Evolutionary conservation across 1,140 invertebrate species (phyloP), one percentile per base, ranked within the genome.

Genomic region (Aleiodes sp.): DNA sequence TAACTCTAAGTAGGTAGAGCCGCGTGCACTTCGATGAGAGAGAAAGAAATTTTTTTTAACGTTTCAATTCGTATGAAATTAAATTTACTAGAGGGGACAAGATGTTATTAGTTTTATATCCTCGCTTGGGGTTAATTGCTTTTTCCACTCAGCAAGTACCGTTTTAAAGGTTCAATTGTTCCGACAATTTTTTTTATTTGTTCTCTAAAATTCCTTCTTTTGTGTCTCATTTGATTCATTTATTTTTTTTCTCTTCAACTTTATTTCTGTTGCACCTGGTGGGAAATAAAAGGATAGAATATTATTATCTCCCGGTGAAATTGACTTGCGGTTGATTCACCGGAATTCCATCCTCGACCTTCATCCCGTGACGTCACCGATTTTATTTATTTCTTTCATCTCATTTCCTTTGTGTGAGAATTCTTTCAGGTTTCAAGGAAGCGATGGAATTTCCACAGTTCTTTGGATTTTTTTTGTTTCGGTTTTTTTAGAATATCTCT

Each of bases 241-340:
- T 24, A 52, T 16, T 24, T 52, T 52, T 24, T 24, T 1, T 52
- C 10, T 52, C 19, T n/a, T n/a, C n/a, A n/a, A 19, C 37, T 7
- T 28, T 37, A 16, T 35, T 35, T n/a, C 29, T 56, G 16, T 56
- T 33, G 26, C 9, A 28, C 46, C 24, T n/a, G 4, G 63, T 46
- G 63, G 63, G 63, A 65, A 62, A 56, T 19, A 28, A 16, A 31
- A 33, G 7, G 16, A 56, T 52, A 9, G 28, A 43, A 64, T 26
- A 31, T 52, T 52, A 52, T 52, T 24, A 52, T 62, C 29, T 33
- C 29, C 12, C 37, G 4, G 63, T 33, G n/a, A 65, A 21, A 65
- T 65, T 56, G 43, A 52, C 29, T 29, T 65, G 63, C 41, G 43
- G 41, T 52, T 65, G 24, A 65, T 52, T 65, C 43, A 65, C 14